phyloP scores from a whole-genome alignment of 2,797 vertebrate genomes.

The Pangasius macronema region DNA sequence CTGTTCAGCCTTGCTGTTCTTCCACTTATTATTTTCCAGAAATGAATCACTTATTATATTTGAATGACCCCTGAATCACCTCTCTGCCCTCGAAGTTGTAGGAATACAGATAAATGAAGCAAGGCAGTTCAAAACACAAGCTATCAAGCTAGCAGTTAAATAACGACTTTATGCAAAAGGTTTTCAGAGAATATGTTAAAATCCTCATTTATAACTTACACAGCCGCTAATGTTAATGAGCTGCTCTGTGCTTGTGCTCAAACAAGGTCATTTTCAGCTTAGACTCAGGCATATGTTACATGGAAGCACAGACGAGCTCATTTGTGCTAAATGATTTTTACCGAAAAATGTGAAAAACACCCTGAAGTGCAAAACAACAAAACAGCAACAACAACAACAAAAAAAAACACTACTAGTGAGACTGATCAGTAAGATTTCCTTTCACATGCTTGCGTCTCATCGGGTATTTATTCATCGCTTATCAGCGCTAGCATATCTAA shows the following conservation, averaged over 20 bases:
- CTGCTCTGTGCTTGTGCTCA: background rate
- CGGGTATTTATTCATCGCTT: background rate
- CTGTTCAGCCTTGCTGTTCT: background rate
- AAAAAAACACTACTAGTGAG: background rate
- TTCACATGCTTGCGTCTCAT: background rate
- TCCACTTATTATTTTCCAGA: constrained; percentile 4
- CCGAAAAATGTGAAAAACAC: background rate
- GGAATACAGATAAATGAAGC: background rate
- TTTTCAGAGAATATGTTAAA: background rate
- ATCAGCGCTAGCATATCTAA: background rate
- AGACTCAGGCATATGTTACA: no score
- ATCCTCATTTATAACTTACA: background rate
- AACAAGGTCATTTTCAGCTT: background rate
- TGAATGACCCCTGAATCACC: constrained; percentile 16
- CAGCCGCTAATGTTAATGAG: background rate
- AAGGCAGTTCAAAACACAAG: background rate
- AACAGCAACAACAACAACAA: background rate
- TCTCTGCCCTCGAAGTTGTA: background rate
- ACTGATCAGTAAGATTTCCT: background rate
- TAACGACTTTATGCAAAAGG: no score
- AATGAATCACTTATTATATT: constrained; percentile 4
- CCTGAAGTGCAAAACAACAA: background rate
- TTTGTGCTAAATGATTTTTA: background rate
- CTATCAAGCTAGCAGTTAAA: background rate
- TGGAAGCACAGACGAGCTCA: background rate